phyloP scores from a whole-genome alignment of 2,888 invertebrate genomes.

The Diaprepes abbreviatus region DNA sequence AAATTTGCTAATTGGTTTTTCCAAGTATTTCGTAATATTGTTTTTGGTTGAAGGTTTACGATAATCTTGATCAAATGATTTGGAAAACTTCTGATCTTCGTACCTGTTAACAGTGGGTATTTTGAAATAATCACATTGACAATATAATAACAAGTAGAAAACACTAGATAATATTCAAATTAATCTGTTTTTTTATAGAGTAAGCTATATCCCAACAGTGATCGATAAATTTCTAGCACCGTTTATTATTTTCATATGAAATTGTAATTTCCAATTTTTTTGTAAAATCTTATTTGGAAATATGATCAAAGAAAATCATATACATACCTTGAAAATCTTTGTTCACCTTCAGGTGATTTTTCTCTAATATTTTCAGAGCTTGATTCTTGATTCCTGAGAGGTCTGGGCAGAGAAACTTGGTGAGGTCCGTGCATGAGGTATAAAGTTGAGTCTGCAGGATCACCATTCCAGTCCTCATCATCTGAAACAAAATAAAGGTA shows the following conservation, averaged over 20 bases:
- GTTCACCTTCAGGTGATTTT: conserved; percentile 54
- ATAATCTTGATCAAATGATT: conserved; percentile 68
- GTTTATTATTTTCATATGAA: too few relatives aligned
- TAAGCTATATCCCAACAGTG: too few relatives aligned
- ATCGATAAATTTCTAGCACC: too few relatives aligned
- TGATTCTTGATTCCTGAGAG: conserved; percentile 54
- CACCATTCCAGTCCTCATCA: conserved; percentile 83
- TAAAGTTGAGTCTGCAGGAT: conserved; percentile 71
- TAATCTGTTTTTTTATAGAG: too few relatives aligned
- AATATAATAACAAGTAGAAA: too few relatives aligned
- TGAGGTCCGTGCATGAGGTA: conserved; percentile 75
- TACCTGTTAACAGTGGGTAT: too few relatives aligned
- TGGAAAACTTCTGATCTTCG: conserved; percentile 56
- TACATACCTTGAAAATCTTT: conserved; percentile 52
- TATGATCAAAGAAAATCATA: too few relatives aligned
- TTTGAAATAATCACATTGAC: too few relatives aligned
- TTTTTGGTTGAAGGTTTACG: conserved; percentile 59
- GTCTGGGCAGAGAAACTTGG: conserved; percentile 62
- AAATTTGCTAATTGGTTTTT: conserved; percentile 60
- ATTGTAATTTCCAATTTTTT: too few relatives aligned
- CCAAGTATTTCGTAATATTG: conserved; percentile 56
- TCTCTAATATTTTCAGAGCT: conserved; percentile 46
- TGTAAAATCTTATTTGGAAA: too few relatives aligned
- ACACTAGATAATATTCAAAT: too few relatives aligned
- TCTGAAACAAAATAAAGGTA: conserved; percentile 71